Conservation (phyloP, 1,140 invertebrate genomes). For the Halesus radiatus region DNA sequence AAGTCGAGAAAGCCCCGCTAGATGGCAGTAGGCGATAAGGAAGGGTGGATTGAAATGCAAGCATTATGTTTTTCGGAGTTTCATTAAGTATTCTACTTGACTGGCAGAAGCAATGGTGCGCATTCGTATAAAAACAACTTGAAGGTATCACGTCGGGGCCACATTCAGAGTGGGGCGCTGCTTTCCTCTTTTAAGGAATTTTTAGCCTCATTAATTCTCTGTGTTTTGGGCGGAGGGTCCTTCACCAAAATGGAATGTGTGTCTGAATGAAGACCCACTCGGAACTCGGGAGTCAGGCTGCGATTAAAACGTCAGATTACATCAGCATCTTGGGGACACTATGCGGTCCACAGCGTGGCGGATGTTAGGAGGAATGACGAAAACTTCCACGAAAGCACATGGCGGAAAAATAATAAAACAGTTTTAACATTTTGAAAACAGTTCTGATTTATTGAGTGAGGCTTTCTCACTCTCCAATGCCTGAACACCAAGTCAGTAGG, state of each 20-base stretch:
- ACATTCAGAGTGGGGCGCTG: neutral
- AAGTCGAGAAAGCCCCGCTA: constrained; percentile 3
- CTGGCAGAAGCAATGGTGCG: neutral
- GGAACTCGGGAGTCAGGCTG: neutral
- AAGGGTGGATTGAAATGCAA: neutral
- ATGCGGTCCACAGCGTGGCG: too few relatives aligned
- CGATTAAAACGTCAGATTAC: constrained; percentile 31
- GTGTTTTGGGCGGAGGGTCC: constrained; percentile 20
- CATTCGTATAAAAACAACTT: constrained; percentile 22
- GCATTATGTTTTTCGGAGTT: neutral
- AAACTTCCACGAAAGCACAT: too few relatives aligned
- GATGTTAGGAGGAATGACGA: too few relatives aligned
- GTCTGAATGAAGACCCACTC: constrained; percentile 5
- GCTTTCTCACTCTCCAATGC: too few relatives aligned
- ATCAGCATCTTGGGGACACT: neutral
- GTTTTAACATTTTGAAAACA: too few relatives aligned
- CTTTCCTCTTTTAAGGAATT: neutral
- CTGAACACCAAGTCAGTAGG: too few relatives aligned
- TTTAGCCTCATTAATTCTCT: constrained; percentile 33
- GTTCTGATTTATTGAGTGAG: too few relatives aligned
- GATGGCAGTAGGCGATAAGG: constrained; percentile 25
- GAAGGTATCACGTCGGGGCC: neutral
- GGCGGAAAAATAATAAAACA: too few relatives aligned
- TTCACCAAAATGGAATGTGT: constrained; percentile 24
- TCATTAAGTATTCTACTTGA: constrained; percentile 28